Base-by-base conservation (phyloP, 2,888 invertebrate species). In the Nephrotoma appendiculata region DNA sequence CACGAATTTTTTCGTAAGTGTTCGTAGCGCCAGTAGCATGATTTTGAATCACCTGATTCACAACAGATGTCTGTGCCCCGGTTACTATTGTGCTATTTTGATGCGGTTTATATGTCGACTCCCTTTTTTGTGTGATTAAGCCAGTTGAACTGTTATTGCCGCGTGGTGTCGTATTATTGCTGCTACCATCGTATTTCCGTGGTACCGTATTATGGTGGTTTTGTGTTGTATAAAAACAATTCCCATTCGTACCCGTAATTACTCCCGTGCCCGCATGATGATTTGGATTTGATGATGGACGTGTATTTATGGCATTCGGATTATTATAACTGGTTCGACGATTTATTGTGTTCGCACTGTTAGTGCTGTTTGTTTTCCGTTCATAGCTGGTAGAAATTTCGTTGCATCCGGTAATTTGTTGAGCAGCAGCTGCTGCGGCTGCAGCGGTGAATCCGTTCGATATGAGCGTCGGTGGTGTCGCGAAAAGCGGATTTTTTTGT, bases 401-500 rank as follows among this genome's bases (percentile, higher is more conserved):
- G 52, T 86, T 86, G 41, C 48, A 41, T 57, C 57, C 42, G 6
- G 41, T 86, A 1, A 41, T 86, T 71, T 86, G 84, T 84, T 84
- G 57, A 57, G 57, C 85, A n/a, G 15, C 44, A 44, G 44, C 19
- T 19, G 43, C 19, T 15, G 71, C 71, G 31, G 71, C 71, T 71
- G 71, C 71, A 71, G 86, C 31, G 1, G 86, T 88, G 41, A 86
- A 88, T 41, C 87, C 89, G 86, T 89, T 89, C n/a, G 90, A 89
- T 1, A 71, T 71, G 48, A 90, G 87, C 48, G 90, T 89, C 15
- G 92, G 91, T 5, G 92, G 92, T 12, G 92, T 92, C 87, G 92
- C 90, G 87, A 92, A 92, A 48, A 92, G 88, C 43, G 92, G 91
- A 31, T 91, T 90, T 88, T 89, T 88, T 89, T 91, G 91, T 12